Conservation (phyloP, 2,797 vertebrate species). For the Amazonetta brasiliensis region DNA sequence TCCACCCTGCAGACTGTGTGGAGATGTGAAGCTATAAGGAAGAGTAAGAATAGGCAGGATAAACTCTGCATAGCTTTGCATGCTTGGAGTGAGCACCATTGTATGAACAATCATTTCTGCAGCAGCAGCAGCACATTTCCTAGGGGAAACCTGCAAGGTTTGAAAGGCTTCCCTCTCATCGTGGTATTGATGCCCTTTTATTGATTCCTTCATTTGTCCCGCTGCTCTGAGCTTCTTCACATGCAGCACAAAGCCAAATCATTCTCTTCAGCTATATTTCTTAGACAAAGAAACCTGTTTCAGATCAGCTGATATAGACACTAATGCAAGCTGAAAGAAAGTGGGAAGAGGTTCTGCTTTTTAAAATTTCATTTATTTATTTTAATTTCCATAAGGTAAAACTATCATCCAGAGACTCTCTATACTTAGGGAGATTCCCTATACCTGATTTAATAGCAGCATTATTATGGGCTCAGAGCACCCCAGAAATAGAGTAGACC, state of each 20-base stretch:
- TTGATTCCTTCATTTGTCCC: slow-evolving; percentile 31
- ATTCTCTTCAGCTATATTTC: background rate
- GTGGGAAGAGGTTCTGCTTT: background rate
- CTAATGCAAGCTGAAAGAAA: slow-evolving; percentile 18
- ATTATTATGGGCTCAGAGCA: background rate
- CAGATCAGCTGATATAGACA: background rate
- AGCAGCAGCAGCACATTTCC: background rate
- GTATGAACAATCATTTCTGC: slow-evolving; percentile 24
- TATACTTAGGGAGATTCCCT: background rate
- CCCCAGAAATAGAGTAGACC: background rate
- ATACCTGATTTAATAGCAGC: background rate
- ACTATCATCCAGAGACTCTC: background rate
- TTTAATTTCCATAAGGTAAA: background rate
- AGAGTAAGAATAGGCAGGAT: background rate
- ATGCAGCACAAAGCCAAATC: slow-evolving; percentile 16
- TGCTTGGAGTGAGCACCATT: background rate
- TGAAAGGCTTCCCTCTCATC: slow-evolving; percentile 45
- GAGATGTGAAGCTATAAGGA: background rate
- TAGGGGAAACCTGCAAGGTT: background rate
- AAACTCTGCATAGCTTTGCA: background rate
- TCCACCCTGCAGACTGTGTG: background rate
- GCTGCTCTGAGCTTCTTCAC: slow-evolving; percentile 38
- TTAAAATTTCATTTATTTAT: too few species aligned
- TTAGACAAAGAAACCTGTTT: slow-evolving; percentile 13
- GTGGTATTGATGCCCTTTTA: slow-evolving; percentile 14